Evolutionary conservation across 2,888 invertebrate species (phyloP), one percentile per base, ranked within the genome.

Genomic region (Hecatera dysodea): DNA sequence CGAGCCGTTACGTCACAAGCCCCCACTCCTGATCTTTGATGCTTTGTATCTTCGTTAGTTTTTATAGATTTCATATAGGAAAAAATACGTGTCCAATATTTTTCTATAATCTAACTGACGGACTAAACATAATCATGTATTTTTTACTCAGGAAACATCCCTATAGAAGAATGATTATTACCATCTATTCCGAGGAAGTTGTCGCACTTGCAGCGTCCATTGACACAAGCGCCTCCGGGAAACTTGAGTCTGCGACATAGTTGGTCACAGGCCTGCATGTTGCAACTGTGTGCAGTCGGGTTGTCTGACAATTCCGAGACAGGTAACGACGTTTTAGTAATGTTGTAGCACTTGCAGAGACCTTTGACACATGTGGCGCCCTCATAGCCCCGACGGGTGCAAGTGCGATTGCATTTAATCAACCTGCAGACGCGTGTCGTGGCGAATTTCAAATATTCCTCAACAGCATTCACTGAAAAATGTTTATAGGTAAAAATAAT

Each of bases 191-290:
- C 27, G 19, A 53, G 27, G 29, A 9, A 53, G 17, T 53, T 53
- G 29, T 53, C 29, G 9, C 52, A 27, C 27, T 19, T 17, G 19
- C 27, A 53, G 19, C 52, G 29, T 29, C 52, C 27, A 29, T 9
- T 29, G 29, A 70, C 59, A 24, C 80, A 80, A 0, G 42, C 33
- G 42, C 81, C 80, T 12, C 67, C 42, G 7, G 53, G 17, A 24
- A 33, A 62, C 4, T 62, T 62, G 36, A 73, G 59, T 17, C 17
- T 56, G 12, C 29, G 68, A 67, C 82, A 81, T 15, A 67, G 24
- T 29, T 77, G 67, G 0, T 64, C 27, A 15, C 75, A 75, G 0
- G 17, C 60, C 11, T 8, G 48, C 1, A 15, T 3, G 33, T 60
- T 60, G 11, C 76, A 75, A 29, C 39, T 19, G 4, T 27, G 46